phyloP scores from a whole-genome alignment of 92 coral and sea anemone species.

The Palythoa grandiflora region DNA sequence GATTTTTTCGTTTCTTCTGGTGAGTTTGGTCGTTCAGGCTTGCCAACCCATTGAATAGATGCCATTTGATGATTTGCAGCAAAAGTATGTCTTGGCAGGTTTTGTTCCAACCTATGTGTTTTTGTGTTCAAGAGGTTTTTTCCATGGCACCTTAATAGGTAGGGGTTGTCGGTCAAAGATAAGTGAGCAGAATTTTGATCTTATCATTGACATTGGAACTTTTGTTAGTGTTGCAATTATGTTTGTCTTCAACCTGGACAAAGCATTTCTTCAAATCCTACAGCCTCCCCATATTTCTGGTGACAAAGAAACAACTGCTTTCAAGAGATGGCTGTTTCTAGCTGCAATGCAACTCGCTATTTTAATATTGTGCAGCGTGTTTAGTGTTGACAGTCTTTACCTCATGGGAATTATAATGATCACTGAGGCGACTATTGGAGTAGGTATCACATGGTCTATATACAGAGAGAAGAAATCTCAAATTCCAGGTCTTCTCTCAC shows the following conservation, averaged over 20 bases:
- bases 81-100: constrained; percentile 20
- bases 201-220: background rate
- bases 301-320: background rate
- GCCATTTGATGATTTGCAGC: background rate
- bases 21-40: background rate
- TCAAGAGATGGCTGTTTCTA: constrained; percentile 18
- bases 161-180: background rate
- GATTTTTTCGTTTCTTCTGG: background rate
- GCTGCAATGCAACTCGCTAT: constrained; percentile 6
- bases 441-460: background rate
- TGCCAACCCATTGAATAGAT: constrained; percentile 1
- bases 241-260: constrained; percentile 5
- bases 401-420: background rate
- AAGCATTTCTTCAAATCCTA: background rate
- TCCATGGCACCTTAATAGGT: background rate
- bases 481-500: constrained; percentile 1
- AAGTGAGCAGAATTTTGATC: background rate
- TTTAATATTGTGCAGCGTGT: background rate
- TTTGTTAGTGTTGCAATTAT: constrained; percentile 6
- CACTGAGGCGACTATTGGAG: constrained; percentile 6
- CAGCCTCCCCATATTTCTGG: background rate
- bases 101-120: constrained; percentile 22
- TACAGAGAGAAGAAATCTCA: constrained; percentile 15
- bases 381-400: background rate
- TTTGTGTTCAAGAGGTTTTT: constrained; percentile 5